These are phyloP conservation scores for Capromys pilorides DNA, from an alignment of 2,797 vertebrate species.

Conservation along the genomic window DNA sequence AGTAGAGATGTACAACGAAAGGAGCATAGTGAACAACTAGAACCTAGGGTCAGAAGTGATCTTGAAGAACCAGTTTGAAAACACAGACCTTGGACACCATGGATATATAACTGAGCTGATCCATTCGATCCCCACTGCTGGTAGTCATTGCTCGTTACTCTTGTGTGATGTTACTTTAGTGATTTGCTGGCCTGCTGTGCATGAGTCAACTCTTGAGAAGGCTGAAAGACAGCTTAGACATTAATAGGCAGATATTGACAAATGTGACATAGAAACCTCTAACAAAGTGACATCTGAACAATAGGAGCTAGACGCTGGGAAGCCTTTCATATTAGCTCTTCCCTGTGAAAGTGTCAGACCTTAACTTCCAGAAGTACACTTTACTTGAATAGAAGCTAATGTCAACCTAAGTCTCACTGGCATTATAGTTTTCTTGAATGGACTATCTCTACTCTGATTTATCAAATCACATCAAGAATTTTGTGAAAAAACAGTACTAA, in stretches of 20 bases:
- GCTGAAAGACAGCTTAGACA: neutral
- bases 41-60: neutral
- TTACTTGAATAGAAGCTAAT: neutral
- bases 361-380: neutral
- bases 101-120: neutral
- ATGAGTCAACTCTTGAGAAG: neutral
- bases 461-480: neutral
- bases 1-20: neutral
- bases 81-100: neutral
- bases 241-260: neutral
- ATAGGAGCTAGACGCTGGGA: too few species aligned
- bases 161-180: neutral
- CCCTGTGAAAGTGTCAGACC: neutral
- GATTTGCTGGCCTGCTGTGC: accelerated
- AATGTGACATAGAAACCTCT: neutral
- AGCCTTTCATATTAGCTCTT: neutral
- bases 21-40: neutral
- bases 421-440: neutral
- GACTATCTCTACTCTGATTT: neutral
- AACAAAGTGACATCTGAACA: neutral
- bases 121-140: neutral
- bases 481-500: neutral
- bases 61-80: neutral
- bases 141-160: neutral
- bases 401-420: neutral